Conservation (phyloP, 1,140 invertebrate genomes). For the Tetramorium parvispinum region DNA sequence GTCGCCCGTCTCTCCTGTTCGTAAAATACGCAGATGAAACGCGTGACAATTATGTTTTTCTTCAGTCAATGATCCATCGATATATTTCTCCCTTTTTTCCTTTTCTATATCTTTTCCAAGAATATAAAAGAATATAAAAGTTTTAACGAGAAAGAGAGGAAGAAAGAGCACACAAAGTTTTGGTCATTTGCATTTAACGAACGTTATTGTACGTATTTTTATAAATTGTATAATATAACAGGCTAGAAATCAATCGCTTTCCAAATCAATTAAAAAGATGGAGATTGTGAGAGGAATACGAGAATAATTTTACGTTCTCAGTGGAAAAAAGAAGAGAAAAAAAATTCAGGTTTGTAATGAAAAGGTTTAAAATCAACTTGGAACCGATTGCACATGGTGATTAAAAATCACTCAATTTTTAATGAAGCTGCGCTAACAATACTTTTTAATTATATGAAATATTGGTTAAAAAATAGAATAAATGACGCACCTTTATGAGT, state of each 20-base stretch:
- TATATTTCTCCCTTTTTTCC: background rate
- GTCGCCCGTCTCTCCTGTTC: background rate
- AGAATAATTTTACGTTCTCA: background rate
- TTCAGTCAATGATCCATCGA: constrained; percentile 38
- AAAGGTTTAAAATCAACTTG: background rate
- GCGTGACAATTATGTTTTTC: constrained; percentile 35
- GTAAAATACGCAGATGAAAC: constrained; percentile 37
- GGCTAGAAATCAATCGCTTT: constrained; percentile 9
- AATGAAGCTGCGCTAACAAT: background rate
- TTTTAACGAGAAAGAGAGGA: background rate
- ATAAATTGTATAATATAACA: background rate
- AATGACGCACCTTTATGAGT: background rate
- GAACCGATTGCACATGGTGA: background rate
- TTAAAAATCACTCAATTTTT: background rate
- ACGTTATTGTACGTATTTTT: constrained; percentile 18
- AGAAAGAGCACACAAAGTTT: background rate
- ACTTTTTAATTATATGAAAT: background rate
- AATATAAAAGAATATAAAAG: constrained; percentile 6
- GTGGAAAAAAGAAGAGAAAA: background rate
- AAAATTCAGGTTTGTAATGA: background rate
- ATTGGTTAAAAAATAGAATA: background rate
- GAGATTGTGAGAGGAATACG: background rate
- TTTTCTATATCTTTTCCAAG: background rate
- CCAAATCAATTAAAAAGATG: constrained; percentile 1
- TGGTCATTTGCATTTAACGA: background rate